Evolutionary conservation across 2,797 vertebrate species (phyloP).

Genomic region (Notoglanidium macrostoma): DNA sequence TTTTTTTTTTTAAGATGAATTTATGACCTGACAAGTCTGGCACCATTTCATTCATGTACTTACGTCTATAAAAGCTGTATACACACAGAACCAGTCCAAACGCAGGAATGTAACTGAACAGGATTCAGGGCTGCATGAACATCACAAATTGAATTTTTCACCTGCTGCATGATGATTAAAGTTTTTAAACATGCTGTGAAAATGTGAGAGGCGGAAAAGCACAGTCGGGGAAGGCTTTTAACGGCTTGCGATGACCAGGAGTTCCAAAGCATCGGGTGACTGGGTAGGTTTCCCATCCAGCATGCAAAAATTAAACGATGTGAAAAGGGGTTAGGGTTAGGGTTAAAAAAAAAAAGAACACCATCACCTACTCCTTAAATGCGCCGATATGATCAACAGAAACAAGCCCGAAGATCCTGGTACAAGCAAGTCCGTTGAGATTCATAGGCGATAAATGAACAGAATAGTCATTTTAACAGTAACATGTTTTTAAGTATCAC

Average conservation of each 20-base stretch:
- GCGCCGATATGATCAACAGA: slow-evolving; percentile 37
- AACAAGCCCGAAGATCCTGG: background rate
- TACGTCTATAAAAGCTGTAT: background rate
- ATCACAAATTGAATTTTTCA: background rate
- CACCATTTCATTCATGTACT: background rate
- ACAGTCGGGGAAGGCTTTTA: slow-evolving; percentile 16
- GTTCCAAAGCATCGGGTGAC: slow-evolving; percentile 37
- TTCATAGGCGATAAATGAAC: background rate
- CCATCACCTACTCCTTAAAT: background rate
- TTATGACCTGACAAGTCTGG: background rate
- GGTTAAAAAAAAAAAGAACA: too few species aligned
- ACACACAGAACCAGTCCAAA: background rate
- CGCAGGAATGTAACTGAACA: background rate
- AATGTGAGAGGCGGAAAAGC: slow-evolving; percentile 48
- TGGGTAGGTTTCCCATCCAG: slow-evolving; percentile 46
- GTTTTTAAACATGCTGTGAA: slow-evolving; percentile 48
- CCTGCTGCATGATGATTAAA: slow-evolving; percentile 14
- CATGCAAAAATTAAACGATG: slow-evolving; percentile 51
- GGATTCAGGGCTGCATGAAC: background rate
- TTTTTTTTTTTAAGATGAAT: background rate
- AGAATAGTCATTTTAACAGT: background rate
- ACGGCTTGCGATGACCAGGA: background rate
- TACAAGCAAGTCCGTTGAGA: background rate
- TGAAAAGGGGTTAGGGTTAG: too few species aligned
- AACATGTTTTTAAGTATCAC: background rate